A percentile compares a stretch with the other conserved stretches of the same genome.
Evolutionary conservation across 53 echinoderm and acorn worm genomes (phyloP).

Genomic region (Crossaster papposus): DNA sequence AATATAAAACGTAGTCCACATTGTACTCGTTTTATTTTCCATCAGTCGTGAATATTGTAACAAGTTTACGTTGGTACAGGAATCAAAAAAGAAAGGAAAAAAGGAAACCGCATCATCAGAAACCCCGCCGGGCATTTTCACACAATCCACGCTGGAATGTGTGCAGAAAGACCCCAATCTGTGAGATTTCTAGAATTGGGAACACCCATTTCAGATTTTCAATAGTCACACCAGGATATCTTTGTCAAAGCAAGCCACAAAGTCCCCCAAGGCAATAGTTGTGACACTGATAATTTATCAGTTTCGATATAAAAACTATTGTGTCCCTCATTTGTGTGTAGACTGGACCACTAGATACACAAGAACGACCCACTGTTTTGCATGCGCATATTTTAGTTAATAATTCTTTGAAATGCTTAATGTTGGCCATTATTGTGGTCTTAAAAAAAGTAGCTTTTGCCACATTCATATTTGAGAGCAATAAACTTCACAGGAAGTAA

Average conservation of each 20-base stretch:
- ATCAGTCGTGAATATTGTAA: neutral
- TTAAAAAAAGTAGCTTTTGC: neutral
- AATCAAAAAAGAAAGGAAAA: neutral
- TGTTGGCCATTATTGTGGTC: neutral
- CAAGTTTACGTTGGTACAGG: neutral
- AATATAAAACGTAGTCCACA: neutral
- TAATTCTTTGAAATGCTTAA: neutral
- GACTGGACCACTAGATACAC: neutral
- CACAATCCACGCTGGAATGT: constrained; percentile 39
- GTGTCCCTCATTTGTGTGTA: neutral
- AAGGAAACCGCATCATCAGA: constrained; percentile 22
- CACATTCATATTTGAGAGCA: neutral
- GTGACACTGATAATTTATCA: neutral
- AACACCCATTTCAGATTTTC: neutral
- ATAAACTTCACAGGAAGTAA: neutral
- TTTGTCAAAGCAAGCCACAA: neutral
- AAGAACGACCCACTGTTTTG: neutral
- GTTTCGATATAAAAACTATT: neutral
- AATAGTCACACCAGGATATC: neutral
- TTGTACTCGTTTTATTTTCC: neutral
- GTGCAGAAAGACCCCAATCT: constrained; percentile 4
- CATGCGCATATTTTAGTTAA: neutral
- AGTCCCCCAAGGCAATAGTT: neutral
- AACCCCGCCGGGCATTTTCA: constrained; percentile 21
- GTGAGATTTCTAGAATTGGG: neutral